A percentile compares a stretch with the other conserved stretches of the same genome.
phyloP scores from a whole-genome alignment of 1,140 invertebrate species.

The Drosophila saltans region DNA sequence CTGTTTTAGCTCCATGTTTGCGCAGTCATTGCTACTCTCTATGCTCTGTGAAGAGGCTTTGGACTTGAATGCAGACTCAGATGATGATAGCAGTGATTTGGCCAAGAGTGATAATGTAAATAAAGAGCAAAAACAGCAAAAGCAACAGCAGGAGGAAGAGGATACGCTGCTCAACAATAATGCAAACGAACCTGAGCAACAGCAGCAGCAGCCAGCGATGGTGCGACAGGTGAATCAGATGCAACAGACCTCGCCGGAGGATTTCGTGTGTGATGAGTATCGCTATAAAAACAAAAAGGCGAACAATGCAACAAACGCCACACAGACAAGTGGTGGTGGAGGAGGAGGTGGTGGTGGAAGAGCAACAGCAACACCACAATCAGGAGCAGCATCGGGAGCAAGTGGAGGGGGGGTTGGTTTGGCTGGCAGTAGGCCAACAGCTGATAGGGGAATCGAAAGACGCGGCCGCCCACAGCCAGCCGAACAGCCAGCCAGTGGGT shows the following conservation, averaged over 20 bases:
- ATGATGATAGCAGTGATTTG: slow-evolving; percentile 48
- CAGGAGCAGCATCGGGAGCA: slow-evolving; percentile 20
- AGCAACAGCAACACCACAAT: slow-evolving; percentile 5
- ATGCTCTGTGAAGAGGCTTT: slow-evolving; percentile 67
- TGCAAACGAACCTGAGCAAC: slow-evolving; percentile 66
- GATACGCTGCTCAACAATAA: slow-evolving; percentile 79
- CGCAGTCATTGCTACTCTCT: slow-evolving; percentile 75
- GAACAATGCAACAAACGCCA: slow-evolving; percentile 68
- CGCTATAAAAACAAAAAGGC: slow-evolving; percentile 75
- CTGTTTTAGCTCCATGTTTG: slow-evolving; percentile 72
- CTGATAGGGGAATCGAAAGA: slow-evolving; percentile 80
- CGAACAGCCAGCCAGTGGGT: slow-evolving; percentile 64
- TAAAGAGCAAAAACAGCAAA: slow-evolving; percentile 69
- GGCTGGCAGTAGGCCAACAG: slow-evolving; percentile 69
- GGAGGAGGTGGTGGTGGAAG: slow-evolving; percentile 24
- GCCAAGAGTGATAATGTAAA: slow-evolving; percentile 83
- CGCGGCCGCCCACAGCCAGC: slow-evolving; percentile 69
- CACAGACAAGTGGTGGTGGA: slow-evolving; percentile 35
- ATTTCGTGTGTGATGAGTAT: slow-evolving; percentile 79
- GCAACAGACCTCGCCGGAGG: slow-evolving; percentile 82
- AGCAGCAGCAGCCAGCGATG: slow-evolving; percentile 48
- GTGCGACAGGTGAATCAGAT: slow-evolving; percentile 81
- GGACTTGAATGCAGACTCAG: slow-evolving; percentile 52
- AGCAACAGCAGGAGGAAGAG: slow-evolving; percentile 57
- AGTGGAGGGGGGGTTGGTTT: slow-evolving; percentile 40